Evolutionary conservation across 1,140 invertebrate species (phyloP), one percentile per base, ranked within the genome.

Genomic region (Pomacea maculata): DNA sequence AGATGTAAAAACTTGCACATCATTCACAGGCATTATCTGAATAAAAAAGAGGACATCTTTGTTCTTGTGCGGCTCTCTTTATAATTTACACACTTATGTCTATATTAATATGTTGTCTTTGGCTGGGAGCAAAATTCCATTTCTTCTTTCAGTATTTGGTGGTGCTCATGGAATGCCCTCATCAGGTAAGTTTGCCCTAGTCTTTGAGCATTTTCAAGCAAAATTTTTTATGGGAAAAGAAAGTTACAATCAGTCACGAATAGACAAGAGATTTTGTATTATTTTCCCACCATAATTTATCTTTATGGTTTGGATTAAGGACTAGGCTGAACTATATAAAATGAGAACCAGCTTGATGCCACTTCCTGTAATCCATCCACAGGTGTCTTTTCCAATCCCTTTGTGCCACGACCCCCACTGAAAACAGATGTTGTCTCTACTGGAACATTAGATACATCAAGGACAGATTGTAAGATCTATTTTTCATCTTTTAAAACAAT

Each of bases 361-460:
- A 14, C 57, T 6, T 17, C 15, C 9, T 8, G 1, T 61, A 14
- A 14, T 61, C 15, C 57, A 61, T 61, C 21, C 12, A 1, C 77
- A 82, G 81, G 76, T 61, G 52, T 79, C 11, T 83, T 81, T 34
- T 79, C 83, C 63, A 87, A 87, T 76, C 86, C 85, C 76, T 87
- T 86, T 84, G 81, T 82, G 54, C 78, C 83, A 17, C 78, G 84
- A 21, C 80, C 82, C 34, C 80, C 78, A 45, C 75, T 86, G 34
- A 85, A 75, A 79, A 84, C 84, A 83, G 86, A 86, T 77, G 82
- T 86, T 70, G 84, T 86, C 52, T 84, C 85, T 55, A 84, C 85
- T 45, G 82, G 73, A 76, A 78, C 73, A 54, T 74, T 80, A 64
- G 63, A 72, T 45, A 73, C 72, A 45, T 73, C 78, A 21, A 79